These are phyloP conservation scores for Luehdorfia chinensis DNA, from an alignment of 1,140 invertebrate genomes.

Conservation along the genomic window DNA sequence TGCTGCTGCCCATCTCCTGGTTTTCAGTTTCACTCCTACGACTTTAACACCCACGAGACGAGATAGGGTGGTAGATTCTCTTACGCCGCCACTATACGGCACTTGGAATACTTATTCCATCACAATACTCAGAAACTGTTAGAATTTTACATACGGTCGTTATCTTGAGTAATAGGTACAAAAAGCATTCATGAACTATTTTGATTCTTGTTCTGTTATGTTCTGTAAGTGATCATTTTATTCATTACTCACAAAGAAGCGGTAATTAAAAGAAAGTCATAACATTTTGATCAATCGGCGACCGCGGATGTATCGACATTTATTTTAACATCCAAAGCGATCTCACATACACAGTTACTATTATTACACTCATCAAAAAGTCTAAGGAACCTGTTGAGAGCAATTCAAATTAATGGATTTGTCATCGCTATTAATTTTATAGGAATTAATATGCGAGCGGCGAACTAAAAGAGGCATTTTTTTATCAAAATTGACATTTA, in stretches of 20 bases:
- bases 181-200: no score
- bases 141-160: no score
- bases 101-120: no score
- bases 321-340: constrained; percentile 5
- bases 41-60: no score
- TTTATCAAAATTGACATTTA: constrained; percentile 68
- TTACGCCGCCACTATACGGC: no score
- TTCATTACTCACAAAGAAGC: constrained; percentile 11
- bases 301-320: constrained; percentile 3
- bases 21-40: no score
- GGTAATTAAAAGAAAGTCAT: constrained; percentile 13
- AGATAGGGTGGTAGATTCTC: no score
- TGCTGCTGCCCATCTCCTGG: no score
- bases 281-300: not conserved
- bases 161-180: no score
- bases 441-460: constrained; percentile 70
- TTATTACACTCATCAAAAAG: constrained; percentile 12
- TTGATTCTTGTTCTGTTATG: no score
- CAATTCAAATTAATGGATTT: constrained; percentile 73
- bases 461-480: constrained; percentile 54
- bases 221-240: constrained; percentile 5
- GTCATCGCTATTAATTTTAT: constrained; percentile 74
- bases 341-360: constrained; percentile 8
- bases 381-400: constrained; percentile 51
- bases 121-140: no score